These are phyloP conservation scores for Equus quagga DNA, from an alignment of 2,113 vertebrate genomes.

Conservation along the genomic window DNA sequence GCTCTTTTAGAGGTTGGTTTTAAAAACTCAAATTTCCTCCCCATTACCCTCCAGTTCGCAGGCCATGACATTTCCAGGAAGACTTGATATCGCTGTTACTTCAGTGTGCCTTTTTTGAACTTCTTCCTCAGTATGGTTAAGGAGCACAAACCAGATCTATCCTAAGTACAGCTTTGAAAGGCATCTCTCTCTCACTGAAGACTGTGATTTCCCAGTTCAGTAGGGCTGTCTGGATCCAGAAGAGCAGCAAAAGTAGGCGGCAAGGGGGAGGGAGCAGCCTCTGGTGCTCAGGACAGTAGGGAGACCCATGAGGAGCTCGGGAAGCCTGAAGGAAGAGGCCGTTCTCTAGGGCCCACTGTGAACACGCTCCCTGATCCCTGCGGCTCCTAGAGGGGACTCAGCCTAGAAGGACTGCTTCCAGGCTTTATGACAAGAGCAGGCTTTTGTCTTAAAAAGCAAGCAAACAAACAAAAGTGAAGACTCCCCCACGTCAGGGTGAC, in stretches of 20 bases:
- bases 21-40: background rate
- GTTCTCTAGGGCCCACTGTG: background rate
- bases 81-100: background rate
- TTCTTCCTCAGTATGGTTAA: background rate
- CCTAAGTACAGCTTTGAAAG: background rate
- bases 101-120: background rate
- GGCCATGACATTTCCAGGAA: background rate
- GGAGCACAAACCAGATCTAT: background rate
- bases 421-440: background rate
- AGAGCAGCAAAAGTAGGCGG: background rate
- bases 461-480: background rate
- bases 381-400: background rate
- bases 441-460: background rate
- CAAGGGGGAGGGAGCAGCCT: no score
- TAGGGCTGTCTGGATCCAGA: background rate
- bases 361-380: background rate
- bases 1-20: background rate
- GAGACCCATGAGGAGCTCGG: background rate
- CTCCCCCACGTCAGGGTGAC: background rate
- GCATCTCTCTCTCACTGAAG: background rate
- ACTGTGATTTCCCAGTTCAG: background rate
- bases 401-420: background rate
- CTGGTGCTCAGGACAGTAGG: background rate
- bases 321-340: background rate
- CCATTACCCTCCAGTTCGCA: background rate